Base-by-base conservation (phyloP, 2,888 invertebrate genomes). In the Cryptus armator region DNA sequence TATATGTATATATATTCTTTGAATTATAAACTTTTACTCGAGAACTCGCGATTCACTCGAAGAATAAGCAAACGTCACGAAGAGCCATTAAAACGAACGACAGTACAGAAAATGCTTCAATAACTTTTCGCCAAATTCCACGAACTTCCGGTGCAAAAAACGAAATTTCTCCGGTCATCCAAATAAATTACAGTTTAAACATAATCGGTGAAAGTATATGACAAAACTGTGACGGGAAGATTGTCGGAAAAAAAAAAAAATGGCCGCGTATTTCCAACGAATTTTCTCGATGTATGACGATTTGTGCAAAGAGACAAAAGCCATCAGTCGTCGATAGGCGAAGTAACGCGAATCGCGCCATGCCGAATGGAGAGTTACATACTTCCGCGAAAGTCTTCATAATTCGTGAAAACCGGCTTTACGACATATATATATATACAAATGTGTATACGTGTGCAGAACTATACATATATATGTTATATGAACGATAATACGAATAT, bases 341-440 rank as follows among this genome's bases (percentile, higher is more conserved):
- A 51, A 72, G 14, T 84, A 68, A 76, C 66, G 29, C 48, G 19
- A 71, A 80, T 81, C 71, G 62, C 51, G 72, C 51, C 66, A 66
- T 75, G 70, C 51, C 66, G 44, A 64, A 32, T 48, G 64, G 59
- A 56, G 51, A 78, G 67, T 74, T 75, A 70, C 70, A 32, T 19
- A 71, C 84, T 84, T 84, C 81, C 84, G 84, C 74, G 78, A 84
- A 84, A 81, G 84, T 81, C 59, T 32, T 67, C 70, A 77, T 80
- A 59, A 72, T 80, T 62, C 76, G 24, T 32, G 67, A 80, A 59
- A 66, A 67, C 76, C 12, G 72, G 5, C 66, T 48, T 14, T 59
- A 12, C 48, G n/a, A 9, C 14, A 56, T 32, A 32, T 12, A 59
- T 19, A 9, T 10, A 56, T 32, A 32, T 12, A 71, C n/a, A 62